These are phyloP conservation scores for Nomada ferruginata DNA, from an alignment of 2,888 invertebrate genomes.

Conservation along the genomic window DNA sequence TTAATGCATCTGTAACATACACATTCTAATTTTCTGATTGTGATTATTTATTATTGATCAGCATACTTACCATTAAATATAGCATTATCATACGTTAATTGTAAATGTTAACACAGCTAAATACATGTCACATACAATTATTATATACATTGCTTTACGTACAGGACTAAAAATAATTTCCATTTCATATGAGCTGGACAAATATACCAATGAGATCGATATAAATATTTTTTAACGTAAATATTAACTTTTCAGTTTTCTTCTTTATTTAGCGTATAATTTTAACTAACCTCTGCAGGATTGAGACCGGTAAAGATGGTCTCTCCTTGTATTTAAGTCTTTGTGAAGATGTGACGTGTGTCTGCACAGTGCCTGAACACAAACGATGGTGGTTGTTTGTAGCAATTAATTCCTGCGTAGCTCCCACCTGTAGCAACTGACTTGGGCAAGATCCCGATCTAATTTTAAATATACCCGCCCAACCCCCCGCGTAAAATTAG, in stretches of 20 bases:
- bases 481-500: constrained; percentile 69
- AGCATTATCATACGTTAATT: constrained; percentile 44
- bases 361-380: constrained; percentile 83
- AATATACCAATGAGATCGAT: constrained; percentile 18
- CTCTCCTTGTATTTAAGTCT: constrained; percentile 89
- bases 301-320: constrained; percentile 83
- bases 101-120: constrained; percentile 45
- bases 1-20: constrained; percentile 29
- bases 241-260: constrained; percentile 15
- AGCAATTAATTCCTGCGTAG: constrained; percentile 85
- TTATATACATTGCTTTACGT: constrained; percentile 29
- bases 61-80: constrained; percentile 58
- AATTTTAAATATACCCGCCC: constrained; percentile 76
- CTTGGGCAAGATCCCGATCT: constrained; percentile 97
- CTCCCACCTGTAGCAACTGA: constrained; percentile 91
- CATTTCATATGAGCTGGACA: constrained; percentile 34
- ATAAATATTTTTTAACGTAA: constrained; percentile 2
- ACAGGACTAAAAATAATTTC: constrained; percentile 28
- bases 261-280: constrained; percentile 25
- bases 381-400: constrained; percentile 80
- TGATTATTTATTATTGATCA: constrained; percentile 8
- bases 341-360: constrained; percentile 85
- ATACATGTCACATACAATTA: constrained; percentile 39
- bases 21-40: background rate
- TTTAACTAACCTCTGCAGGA: constrained; percentile 84